Evolutionary conservation across 2,888 invertebrate genomes (phyloP), one percentile per base, ranked within the genome.

Genomic region (Drosophila recens): DNA sequence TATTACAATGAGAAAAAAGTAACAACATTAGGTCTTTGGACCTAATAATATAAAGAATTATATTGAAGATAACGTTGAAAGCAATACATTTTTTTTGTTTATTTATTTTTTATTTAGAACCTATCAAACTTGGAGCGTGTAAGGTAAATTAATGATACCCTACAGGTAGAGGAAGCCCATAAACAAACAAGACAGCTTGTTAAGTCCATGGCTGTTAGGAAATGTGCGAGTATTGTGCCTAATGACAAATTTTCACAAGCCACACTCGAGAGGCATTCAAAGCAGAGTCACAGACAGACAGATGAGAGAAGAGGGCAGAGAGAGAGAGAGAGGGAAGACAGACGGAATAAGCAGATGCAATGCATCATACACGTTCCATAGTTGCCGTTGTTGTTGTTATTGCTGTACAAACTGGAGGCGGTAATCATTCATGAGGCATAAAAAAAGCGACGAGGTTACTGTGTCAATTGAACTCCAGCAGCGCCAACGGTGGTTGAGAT

Each of bases 371-470:
- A 59, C 46, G 67, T 46, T 48, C 63, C 45, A 43, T 27, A 27
- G 59, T 27, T 27, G n/a, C 5, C 13, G 17, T 34, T 20, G 30
- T 4, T 52, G 46, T 42, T 48, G 57, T 48, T 54, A 46, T 11
- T 69, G 51, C 13, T 62, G 63, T 52, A 48, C 51, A 59, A 69
- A 83, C 86, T 78, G 81, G 75, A 68, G 79, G 79, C 82, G 79
- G 76, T 74, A 79, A 83, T 83, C 85, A 84, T 76, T 75, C 85
- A 76, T 67, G 54, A 67, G 64, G 66, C 75, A 67, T 68, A 43
- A 58, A 67, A 56, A 63, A 65, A 63, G 74, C 76, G 77, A 79
- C 78, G 87, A 82, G 87, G 84, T 84, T 82, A 89, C 87, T 86
- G 87, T 89, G 86, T 87, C 86, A 87, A 75, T 80, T 80, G 81